A percentile compares a stretch with the other conserved stretches of the same genome.
Evolutionary conservation across 1,140 invertebrate genomes (phyloP).

Genomic region (Ips typographus): DNA sequence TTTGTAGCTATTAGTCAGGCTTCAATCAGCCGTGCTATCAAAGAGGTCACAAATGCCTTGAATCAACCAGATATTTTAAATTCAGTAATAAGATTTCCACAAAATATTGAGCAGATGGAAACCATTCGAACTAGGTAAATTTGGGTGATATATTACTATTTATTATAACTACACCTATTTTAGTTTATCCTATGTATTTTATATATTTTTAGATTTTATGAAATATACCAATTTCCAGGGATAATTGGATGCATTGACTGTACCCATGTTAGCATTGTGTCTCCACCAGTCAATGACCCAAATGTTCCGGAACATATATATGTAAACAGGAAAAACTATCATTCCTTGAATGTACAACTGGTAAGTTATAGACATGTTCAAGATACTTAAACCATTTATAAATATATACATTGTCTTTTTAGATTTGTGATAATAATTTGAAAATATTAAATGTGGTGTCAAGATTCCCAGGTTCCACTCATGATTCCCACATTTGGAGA

Average conservation of each 20-base stretch:
- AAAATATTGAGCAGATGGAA: too few species aligned
- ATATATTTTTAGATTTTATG: too few species aligned
- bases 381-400: slow-evolving; percentile 1
- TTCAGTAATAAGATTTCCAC: slow-evolving; percentile 5
- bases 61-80: slow-evolving; percentile 19
- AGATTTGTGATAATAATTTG: slow-evolving; percentile 12
- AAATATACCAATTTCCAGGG: too few species aligned
- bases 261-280: too few species aligned
- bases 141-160: too few species aligned
- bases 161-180: too few species aligned
- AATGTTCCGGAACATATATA: too few species aligned
- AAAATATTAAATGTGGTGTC: background rate
- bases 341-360: slow-evolving; percentile 17
- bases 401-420: background rate
- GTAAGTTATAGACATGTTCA: slow-evolving; percentile 7
- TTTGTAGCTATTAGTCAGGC: slow-evolving; percentile 21
- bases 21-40: slow-evolving; percentile 8
- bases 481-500: slow-evolving; percentile 25
- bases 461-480: slow-evolving; percentile 23
- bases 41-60: background rate
- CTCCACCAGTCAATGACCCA: too few species aligned
- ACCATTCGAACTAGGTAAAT: too few species aligned
- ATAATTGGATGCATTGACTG: too few species aligned
- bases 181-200: too few species aligned
- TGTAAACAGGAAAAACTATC: background rate